Base-by-base conservation (phyloP, 2,797 vertebrate species). In the Crenuchus spilurus region DNA sequence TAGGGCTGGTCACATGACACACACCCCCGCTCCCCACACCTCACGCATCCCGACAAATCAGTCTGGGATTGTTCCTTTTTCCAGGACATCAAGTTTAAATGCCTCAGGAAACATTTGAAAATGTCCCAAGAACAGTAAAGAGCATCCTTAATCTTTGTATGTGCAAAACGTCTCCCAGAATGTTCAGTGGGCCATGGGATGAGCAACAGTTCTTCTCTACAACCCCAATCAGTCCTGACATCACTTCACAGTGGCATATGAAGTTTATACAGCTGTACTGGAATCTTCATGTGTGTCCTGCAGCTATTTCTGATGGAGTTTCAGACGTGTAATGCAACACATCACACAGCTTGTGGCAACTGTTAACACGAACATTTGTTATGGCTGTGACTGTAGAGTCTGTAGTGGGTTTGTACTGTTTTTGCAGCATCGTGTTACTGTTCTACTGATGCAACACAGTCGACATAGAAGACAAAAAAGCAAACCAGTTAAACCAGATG, bases 271-370 rank as follows among this genome's bases (percentile, higher is more conserved):
- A 80, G 82, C 65, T 14, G 48, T 78, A 72, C 82, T 76, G 66
- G 75, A 82, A 71, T 72, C 72, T 54, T 76, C 82, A 84, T 78
- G 83, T 86, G 83, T 85, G 31, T 13, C 73, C 83, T 78, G 87
- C 89, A 91, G 90, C 88, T 90, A 89, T 89, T 88, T 76, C 82
- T 81, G 83, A 84, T 81, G 79, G 82, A 83, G 83, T 79, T 84
- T 72, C 69, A 84, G 79, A 83, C 64, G 6, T 81, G 88, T 84
- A 90, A 91, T 41, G 70, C 74, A 85, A 90, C 72, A 85, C 73
- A 86, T 78, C 76, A 41, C 84, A 58, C 77, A 73, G 71, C 13
- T 82, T 77, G 84, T 79, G 85, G 77, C 84, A 78, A 87, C 82
- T 87, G 84, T 75, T 86, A 80, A 84, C 69, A 82, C 3, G 75